Evolutionary conservation across 1,140 invertebrate genomes (phyloP).

Genomic region (Myzus persicae): DNA sequence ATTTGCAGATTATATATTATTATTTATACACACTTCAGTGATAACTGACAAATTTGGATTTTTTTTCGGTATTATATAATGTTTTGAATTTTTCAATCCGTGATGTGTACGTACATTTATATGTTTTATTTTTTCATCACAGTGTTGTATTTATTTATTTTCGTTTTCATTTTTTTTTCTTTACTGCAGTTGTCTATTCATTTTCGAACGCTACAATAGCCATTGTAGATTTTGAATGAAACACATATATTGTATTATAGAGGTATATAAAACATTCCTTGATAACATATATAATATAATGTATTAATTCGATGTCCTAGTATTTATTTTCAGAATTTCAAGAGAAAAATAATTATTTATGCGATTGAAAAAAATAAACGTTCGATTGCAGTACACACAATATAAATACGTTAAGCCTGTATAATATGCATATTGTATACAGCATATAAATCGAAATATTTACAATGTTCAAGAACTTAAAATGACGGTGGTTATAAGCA

Average conservation of each 20-base stretch:
- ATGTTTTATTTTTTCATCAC: not conserved
- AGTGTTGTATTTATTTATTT: not conserved
- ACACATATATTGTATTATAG: slow-evolving; percentile 28
- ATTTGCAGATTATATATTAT: no score
- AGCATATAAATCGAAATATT: not conserved
- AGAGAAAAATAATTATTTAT: not conserved
- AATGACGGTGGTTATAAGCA: not conserved
- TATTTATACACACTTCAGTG: no score
- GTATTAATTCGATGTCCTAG: slow-evolving; percentile 10
- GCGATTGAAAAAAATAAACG: not conserved
- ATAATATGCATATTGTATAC: not conserved
- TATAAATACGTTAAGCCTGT: not conserved
- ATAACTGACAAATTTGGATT: no score
- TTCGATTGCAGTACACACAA: no score
- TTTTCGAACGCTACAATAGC: not conserved
- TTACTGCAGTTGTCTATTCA: not conserved
- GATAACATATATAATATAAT: not conserved
- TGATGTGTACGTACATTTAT: not conserved
- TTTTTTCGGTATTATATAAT: not conserved
- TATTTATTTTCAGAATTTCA: slow-evolving; percentile 11
- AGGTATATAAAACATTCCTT: slow-evolving; percentile 23
- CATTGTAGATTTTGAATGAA: slow-evolving; percentile 32
- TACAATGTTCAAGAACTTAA: not conserved
- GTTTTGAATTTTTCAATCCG: not conserved
- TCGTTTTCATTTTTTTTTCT: not conserved